These are phyloP conservation scores for Bhutanitis thaidina DNA, from an alignment of 2,888 invertebrate genomes.

Conservation along the genomic window DNA sequence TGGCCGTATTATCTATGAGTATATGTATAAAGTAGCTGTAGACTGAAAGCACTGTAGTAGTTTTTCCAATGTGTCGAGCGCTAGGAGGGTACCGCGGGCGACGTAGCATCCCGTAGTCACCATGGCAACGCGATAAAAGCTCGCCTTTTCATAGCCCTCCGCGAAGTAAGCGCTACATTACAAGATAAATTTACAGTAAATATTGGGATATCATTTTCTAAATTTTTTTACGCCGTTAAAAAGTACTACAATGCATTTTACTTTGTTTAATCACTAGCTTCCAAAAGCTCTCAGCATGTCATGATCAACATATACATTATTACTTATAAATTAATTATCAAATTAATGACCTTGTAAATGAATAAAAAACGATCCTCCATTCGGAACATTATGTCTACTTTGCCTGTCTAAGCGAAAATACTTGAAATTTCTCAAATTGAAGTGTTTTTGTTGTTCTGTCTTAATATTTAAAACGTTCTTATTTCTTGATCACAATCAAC, in stretches of 20 bases:
- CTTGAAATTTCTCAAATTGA: no score
- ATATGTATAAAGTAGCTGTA: slow-evolving; percentile 45
- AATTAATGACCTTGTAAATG: no score
- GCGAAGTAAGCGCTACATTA: slow-evolving; percentile 50
- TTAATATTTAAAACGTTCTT: no score
- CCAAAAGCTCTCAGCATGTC: not conserved
- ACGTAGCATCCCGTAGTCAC: slow-evolving; percentile 67
- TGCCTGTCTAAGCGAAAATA: no score
- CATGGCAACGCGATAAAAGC: slow-evolving; percentile 79
- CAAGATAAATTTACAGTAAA: slow-evolving; percentile 32
- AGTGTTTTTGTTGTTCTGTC: no score
- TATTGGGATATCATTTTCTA: slow-evolving; percentile 12
- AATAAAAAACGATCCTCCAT: no score
- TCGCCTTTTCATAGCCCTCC: slow-evolving; percentile 75
- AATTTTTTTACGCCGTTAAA: slow-evolving; percentile 12
- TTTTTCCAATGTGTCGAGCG: slow-evolving; percentile 59
- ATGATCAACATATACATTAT: no score
- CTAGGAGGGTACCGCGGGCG: slow-evolving; percentile 62
- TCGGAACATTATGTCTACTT: no score
- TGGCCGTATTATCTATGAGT: slow-evolving; percentile 31
- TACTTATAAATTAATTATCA: no score
- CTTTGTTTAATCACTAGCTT: not conserved
- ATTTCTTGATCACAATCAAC: no score
- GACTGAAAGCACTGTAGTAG: slow-evolving; percentile 62
- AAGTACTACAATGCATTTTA: slow-evolving; percentile 3